Percentiles rank a stretch among this genome's conserved stretches.
These are phyloP conservation scores for Dryobates pubescens DNA, from an alignment of 2,797 vertebrate genomes.

Conservation along the genomic window DNA sequence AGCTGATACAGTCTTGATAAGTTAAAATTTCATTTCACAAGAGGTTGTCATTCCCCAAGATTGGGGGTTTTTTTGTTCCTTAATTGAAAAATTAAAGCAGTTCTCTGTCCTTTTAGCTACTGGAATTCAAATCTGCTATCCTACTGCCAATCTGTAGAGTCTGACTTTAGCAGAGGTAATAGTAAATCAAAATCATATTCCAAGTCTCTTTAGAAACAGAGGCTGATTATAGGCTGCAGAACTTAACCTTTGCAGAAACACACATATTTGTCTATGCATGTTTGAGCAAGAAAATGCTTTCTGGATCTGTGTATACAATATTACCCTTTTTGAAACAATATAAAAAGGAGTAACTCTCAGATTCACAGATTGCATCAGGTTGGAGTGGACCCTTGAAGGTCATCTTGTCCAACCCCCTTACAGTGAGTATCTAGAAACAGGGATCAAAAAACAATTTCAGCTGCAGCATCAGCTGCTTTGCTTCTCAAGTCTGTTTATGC, in stretches of 20 bases:
- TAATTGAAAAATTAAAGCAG: neutral
- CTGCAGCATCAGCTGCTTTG: neutral
- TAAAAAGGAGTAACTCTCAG: neutral
- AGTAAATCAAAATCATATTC: neutral
- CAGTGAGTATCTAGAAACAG: neutral
- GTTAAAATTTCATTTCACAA: neutral
- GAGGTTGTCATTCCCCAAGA: neutral
- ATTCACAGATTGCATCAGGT: no score
- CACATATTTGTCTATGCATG: neutral
- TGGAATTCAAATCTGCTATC: neutral
- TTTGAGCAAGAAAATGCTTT: neutral
- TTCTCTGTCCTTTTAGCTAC: neutral
- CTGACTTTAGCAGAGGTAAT: neutral
- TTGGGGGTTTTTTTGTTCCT: neutral
- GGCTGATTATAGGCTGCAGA: neutral
- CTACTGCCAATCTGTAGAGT: neutral
- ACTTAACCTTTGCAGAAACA: neutral
- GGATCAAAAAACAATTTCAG: neutral
- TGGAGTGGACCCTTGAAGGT: no score
- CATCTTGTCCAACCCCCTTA: no score
- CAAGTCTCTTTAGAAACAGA: neutral
- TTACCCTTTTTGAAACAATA: neutral
- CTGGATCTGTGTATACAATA: neutral
- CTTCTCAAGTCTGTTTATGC: neutral
- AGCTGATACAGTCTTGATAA: neutral